Percentiles rank a stretch among this genome's conserved stretches.
phyloP scores from a whole-genome alignment of 2,113 vertebrate species.

The Phoenicopterus ruber region DNA sequence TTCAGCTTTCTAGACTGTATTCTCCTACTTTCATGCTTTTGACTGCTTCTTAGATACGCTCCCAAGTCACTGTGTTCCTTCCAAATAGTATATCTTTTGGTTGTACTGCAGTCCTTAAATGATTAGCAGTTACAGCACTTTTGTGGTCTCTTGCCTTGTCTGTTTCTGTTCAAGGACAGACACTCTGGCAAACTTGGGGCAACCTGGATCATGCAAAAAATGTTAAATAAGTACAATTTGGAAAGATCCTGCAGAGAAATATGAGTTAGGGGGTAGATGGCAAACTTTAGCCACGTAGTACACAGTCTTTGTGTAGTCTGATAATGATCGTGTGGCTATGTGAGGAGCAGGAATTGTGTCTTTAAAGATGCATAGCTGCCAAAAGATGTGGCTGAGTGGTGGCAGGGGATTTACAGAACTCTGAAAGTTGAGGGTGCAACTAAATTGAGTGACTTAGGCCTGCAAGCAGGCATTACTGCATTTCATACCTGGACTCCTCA shows the following conservation, averaged over 20 bases:
- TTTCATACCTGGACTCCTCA: not conserved
- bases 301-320: not conserved
- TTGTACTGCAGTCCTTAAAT: conserved; percentile 21
- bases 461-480: not conserved
- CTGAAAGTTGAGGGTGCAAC: not conserved
- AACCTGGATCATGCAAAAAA: not conserved
- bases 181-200: conserved; percentile 38
- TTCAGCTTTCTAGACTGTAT: not conserved
- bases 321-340: not conserved
- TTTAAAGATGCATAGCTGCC: not conserved
- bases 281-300: not conserved
- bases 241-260: not conserved
- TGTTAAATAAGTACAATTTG: not conserved
- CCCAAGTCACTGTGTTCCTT: not conserved
- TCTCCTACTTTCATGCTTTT: not conserved
- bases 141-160: conserved; percentile 53
- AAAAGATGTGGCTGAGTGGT: not conserved
- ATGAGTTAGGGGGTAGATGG: not conserved
- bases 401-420: not conserved
- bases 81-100: not conserved
- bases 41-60: not conserved
- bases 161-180: conserved; percentile 46
- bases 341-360: not conserved
- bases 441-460: not conserved
- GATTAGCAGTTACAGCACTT: conserved; percentile 47